A percentile compares a stretch with the other conserved stretches of the same genome.
Evolutionary conservation across 2,888 invertebrate genomes (phyloP).

Genomic region (Monoplex corrugatus): DNA sequence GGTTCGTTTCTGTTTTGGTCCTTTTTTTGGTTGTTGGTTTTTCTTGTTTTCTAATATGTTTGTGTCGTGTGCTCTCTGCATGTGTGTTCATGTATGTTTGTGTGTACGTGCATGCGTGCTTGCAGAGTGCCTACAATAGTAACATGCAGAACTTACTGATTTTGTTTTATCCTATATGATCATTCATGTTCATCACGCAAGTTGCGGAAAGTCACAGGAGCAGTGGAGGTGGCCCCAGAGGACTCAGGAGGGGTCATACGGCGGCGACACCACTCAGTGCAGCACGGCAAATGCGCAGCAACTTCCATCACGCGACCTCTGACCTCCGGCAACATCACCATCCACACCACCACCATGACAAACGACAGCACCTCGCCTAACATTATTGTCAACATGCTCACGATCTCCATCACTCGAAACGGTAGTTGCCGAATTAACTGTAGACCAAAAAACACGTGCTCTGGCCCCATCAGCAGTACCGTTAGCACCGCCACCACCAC

Average conservation of each 20-base stretch:
- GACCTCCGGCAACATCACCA: neutral
- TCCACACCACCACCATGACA: neutral
- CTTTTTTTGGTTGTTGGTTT: no score
- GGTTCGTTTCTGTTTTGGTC: no score
- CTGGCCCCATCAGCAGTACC: neutral
- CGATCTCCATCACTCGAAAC: neutral
- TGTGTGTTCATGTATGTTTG: no score
- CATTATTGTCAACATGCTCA: neutral
- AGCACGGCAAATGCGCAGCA: neutral
- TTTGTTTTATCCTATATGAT: no score
- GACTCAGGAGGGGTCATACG: neutral
- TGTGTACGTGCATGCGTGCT: no score
- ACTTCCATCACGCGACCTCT: neutral
- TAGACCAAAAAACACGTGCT: neutral
- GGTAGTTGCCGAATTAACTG: no score
- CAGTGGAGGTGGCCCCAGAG: neutral
- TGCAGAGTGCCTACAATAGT: no score
- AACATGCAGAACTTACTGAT: no score
- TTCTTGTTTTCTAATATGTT: no score
- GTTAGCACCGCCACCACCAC: conserved; percentile 14
- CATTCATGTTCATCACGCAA: neutral
- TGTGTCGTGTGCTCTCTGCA: no score
- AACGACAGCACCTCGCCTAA: neutral
- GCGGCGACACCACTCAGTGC: neutral
- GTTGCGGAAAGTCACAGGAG: neutral